These are phyloP conservation scores for Thalpophila matura DNA, from an alignment of 2,888 invertebrate species.

Conservation along the genomic window DNA sequence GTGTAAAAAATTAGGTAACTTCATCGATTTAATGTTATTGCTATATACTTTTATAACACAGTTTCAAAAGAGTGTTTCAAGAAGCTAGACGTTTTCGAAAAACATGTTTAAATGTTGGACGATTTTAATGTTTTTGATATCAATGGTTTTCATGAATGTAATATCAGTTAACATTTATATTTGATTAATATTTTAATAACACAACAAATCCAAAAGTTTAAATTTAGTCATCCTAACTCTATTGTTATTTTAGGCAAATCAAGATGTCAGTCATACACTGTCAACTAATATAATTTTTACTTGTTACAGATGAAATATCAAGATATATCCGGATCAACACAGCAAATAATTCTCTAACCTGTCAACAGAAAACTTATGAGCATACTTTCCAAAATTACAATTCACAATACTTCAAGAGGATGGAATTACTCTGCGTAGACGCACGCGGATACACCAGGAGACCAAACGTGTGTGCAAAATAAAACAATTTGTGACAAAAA, in stretches of 20 bases:
- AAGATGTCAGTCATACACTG: slow-evolving; percentile 33
- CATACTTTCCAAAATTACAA: slow-evolving; percentile 72
- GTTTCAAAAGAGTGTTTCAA: slow-evolving; percentile 2
- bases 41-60: not conserved
- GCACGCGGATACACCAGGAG: slow-evolving; percentile 28
- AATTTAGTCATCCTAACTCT: no score
- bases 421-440: slow-evolving; percentile 70
- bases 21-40: not conserved
- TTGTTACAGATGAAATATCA: slow-evolving; percentile 56
- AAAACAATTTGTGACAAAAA: slow-evolving; percentile 22
- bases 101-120: not conserved
- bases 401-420: slow-evolving; percentile 68
- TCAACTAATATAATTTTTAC: slow-evolving; percentile 37
- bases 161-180: no score
- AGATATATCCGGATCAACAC: slow-evolving; percentile 30
- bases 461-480: slow-evolving; percentile 44
- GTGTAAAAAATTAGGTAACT: not conserved
- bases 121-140: not conserved
- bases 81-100: not conserved
- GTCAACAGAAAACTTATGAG: slow-evolving; percentile 47
- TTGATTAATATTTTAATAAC: no score
- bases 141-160: not conserved
- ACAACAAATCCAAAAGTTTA: no score
- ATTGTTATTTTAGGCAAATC: slow-evolving; percentile 6
- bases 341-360: slow-evolving; percentile 30